Percentiles rank a stretch among this genome's conserved stretches.
Evolutionary conservation across 2,888 invertebrate species (phyloP).

Genomic region (Pseudococcus jackbeardsleyi): DNA sequence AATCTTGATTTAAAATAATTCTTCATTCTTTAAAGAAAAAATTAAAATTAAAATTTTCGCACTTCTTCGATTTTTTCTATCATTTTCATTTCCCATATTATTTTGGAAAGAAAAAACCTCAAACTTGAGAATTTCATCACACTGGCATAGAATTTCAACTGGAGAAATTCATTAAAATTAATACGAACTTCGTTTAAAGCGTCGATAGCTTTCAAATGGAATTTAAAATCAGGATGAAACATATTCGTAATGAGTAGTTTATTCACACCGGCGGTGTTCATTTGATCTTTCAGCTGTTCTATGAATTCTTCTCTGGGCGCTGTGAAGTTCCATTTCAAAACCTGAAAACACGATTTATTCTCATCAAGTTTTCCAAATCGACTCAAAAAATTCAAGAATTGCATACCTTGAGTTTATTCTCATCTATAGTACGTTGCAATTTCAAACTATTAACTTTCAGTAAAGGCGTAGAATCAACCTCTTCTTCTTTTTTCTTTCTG

Average conservation of each 20-base stretch:
- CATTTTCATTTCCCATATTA: too few species aligned
- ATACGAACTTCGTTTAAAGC: constrained; percentile 79
- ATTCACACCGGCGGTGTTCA: constrained; percentile 89
- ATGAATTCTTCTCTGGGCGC: constrained; percentile 94
- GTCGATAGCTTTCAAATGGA: constrained; percentile 96
- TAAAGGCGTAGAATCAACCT: constrained; percentile 84
- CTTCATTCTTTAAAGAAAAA: too few species aligned
- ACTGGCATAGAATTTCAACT: not conserved
- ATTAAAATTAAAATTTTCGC: too few species aligned
- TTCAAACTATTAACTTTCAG: constrained; percentile 88
- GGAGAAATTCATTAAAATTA: constrained; percentile 3
- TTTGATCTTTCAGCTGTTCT: constrained; percentile 90
- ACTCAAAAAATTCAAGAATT: not conserved
- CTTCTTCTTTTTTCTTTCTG: constrained; percentile 84
- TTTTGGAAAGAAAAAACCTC: too few species aligned
- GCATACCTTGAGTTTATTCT: constrained; percentile 85
- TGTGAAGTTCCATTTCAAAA: constrained; percentile 94
- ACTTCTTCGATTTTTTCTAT: too few species aligned
- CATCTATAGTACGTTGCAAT: constrained; percentile 93
- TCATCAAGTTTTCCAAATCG: not conserved
- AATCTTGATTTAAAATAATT: too few species aligned
- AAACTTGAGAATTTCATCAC: not conserved
- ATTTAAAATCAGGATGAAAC: constrained; percentile 95
- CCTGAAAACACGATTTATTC: constrained; percentile 68
- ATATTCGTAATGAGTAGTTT: constrained; percentile 88